Evolutionary conservation across 2,888 invertebrate genomes (phyloP).

Genomic region (Phyllotreta striolata): DNA sequence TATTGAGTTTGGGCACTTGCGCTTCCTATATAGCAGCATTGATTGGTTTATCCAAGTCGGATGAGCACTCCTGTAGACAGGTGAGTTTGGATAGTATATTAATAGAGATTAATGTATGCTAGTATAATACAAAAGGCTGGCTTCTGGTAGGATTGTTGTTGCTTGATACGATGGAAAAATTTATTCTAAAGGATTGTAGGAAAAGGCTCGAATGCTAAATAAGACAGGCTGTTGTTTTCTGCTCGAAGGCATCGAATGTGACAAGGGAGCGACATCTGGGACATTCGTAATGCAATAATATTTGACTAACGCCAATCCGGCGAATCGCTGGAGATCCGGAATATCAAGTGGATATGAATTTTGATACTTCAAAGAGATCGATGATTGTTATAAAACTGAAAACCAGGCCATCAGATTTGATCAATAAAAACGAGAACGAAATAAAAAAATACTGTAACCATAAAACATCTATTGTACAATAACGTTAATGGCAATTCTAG

Average conservation of each 20-base stretch:
- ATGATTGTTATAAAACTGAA: no score
- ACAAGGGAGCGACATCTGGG: conserved; percentile 6
- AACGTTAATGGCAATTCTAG: no score
- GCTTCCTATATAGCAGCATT: conserved; percentile 69
- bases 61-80: conserved; percentile 64
- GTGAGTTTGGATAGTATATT: conserved; percentile 51
- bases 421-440: no score
- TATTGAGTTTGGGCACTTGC: conserved; percentile 69
- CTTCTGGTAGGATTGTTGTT: no score
- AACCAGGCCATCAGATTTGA: no score
- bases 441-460: no score
- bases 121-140: no score
- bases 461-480: no score
- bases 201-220: neutral
- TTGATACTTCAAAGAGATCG: no score
- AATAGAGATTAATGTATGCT: neutral
- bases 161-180: no score
- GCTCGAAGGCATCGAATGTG: neutral
- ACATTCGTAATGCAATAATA: neutral
- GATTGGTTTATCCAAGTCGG: conserved; percentile 65
- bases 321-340: neutral
- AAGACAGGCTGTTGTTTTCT: neutral
- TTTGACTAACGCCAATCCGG: conserved; percentile 2
- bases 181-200: neutral
- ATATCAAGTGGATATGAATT: neutral